phyloP scores from a whole-genome alignment of 2,888 invertebrate genomes.

The Drosophila bunnanda region DNA sequence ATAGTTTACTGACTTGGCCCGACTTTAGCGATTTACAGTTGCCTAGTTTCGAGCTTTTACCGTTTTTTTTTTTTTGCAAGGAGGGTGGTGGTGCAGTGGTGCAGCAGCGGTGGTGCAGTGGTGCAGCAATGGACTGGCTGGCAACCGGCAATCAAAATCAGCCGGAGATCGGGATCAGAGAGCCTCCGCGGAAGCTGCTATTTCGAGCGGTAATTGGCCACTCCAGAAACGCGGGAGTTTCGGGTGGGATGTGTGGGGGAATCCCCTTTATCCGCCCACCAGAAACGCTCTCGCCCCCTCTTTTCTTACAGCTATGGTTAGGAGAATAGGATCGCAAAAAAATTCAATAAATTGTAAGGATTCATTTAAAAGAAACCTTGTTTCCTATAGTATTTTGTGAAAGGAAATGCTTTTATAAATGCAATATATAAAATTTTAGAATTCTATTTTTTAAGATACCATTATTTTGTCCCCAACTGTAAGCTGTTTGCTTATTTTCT shows the following conservation, averaged over 20 bases:
- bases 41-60: conserved; percentile 62
- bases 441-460: too few relatives aligned
- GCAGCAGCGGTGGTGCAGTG: neutral
- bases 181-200: conserved; percentile 75
- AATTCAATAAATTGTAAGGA: too few relatives aligned
- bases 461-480: neutral
- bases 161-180: conserved; percentile 48
- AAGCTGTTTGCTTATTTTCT: conserved; percentile 52
- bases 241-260: conserved; percentile 10
- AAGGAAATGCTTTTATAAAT: too few relatives aligned
- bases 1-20: conserved; percentile 63
- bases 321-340: too few relatives aligned
- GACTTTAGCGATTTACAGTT: conserved; percentile 64
- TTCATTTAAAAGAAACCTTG: neutral
- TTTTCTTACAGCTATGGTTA: neutral
- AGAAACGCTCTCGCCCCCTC: neutral
- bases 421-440: too few relatives aligned
- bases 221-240: conserved; percentile 20
- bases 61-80: conserved; percentile 21
- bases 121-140: conserved; percentile 28
- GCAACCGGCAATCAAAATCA: conserved; percentile 71
- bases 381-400: too few relatives aligned
- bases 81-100: conserved; percentile 10
- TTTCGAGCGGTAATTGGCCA: conserved; percentile 70
- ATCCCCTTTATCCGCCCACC: conserved; percentile 39